Evolutionary conservation across 1,140 invertebrate genomes (phyloP), one percentile per base, ranked within the genome.

Genomic region (Drosophila azteca): DNA sequence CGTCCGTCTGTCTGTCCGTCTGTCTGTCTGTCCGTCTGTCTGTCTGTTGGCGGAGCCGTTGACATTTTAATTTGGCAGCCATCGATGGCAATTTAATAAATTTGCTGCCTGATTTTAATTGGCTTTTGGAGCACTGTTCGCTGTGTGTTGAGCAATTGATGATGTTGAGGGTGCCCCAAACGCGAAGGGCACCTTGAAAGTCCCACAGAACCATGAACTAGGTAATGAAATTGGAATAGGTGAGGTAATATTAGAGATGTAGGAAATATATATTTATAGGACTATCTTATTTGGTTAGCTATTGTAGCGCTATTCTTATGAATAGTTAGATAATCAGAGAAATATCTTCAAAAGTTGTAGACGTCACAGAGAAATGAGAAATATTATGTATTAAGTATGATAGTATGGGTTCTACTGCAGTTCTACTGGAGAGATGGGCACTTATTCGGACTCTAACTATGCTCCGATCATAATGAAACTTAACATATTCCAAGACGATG

Each of bases 61-160:
- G 83, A 85, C 82, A 85, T 82, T 85, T 85, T 88, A 88, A 85
- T 85, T 85, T 85, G 82, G 78, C 82, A 88, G 82, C 75, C 74
- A 85, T 85, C 82, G 83, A 85, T 88, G 79, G 66, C 79, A 85
- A 82, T 85, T 87, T 76, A 85, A 85, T 85, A 85, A 85, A 85
- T 85, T 82, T 71, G 44, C 50, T 62, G 73, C 68, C 64, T 67
- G 61, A 67, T 70, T 81, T 87, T 82, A 82, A 78, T 85, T 85
- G 74, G 69, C 57, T 74, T 76, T 58, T 68, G 51, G 35, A 39
- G 35, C 35, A 39, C 49, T 51, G 61, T 31, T 39, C 44, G 59
- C 48, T 41, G 52, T 50, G 73, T 82, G 81, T 73, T 70, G 66
- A 85, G 52, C 74, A 82, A 87, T 78, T 87, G 51, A 77, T 72